phyloP scores from a whole-genome alignment of 1,140 invertebrate genomes.

The Eciton burchellii region DNA sequence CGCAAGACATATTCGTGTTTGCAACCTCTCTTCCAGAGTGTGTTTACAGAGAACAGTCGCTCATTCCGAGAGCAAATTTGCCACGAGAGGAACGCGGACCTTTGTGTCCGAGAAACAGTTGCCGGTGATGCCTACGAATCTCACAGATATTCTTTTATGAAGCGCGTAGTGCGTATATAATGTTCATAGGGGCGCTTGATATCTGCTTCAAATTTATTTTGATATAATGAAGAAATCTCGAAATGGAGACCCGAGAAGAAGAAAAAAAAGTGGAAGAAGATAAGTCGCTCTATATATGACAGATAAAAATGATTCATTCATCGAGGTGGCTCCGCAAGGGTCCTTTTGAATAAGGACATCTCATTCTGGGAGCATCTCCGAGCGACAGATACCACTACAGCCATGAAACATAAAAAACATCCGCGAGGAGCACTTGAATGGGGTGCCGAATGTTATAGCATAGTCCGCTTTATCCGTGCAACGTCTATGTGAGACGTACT shows the following conservation, averaged over 20 bases:
- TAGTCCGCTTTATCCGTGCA: background rate
- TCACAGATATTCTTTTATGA: background rate
- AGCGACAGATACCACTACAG: background rate
- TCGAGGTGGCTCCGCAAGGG: background rate
- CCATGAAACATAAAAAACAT: background rate
- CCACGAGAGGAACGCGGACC: background rate
- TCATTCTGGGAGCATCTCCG: background rate
- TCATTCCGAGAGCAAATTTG: slow-evolving; percentile 26
- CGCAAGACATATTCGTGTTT: slow-evolving; percentile 44
- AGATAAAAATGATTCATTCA: slow-evolving; percentile 30
- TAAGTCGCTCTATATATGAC: background rate
- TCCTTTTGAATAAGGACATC: background rate
- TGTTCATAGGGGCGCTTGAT: background rate
- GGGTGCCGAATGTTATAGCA: background rate
- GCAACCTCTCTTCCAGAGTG: slow-evolving; percentile 38
- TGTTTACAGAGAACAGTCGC: slow-evolving; percentile 58
- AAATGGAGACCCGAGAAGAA: background rate
- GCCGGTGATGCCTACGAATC: background rate
- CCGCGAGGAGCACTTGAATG: background rate
- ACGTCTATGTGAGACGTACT: background rate
- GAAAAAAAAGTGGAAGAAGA: background rate
- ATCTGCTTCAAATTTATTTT: slow-evolving; percentile 1
- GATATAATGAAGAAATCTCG: slow-evolving; percentile 6
- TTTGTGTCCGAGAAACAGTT: slow-evolving; percentile 7
- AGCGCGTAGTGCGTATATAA: slow-evolving; percentile 6